Evolutionary conservation across 2,797 vertebrate species (phyloP).

Genomic region (Vultur gryphus): DNA sequence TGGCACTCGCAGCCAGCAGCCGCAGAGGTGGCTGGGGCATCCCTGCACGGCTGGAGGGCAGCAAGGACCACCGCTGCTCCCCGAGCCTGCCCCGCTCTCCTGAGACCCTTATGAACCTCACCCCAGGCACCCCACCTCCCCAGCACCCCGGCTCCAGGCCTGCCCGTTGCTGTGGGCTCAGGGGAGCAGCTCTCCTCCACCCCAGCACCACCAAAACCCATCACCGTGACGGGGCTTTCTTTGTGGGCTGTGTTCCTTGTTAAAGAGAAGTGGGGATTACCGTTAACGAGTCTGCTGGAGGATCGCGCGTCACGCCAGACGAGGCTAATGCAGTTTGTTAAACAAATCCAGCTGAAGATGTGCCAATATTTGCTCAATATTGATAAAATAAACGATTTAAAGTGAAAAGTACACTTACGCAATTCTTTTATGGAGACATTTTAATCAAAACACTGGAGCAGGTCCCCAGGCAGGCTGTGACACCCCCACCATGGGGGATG

Average conservation of each 20-base stretch:
- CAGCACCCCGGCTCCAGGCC: background rate
- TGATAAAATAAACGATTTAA: background rate
- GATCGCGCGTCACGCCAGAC: background rate
- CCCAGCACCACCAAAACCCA: background rate
- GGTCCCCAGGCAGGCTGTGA: background rate
- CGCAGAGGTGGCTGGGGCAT: background rate
- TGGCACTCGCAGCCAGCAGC: rapidly evolving
- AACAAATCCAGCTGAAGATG: background rate
- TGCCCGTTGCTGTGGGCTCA: background rate
- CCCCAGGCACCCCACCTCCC: no score
- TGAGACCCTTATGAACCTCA: background rate
- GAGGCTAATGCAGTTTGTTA: background rate
- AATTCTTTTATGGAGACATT: rapidly evolving
- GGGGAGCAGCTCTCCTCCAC: background rate
- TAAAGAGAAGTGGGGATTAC: background rate
- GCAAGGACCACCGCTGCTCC: background rate
- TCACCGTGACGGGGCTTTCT: rapidly evolving
- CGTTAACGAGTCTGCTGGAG: background rate
- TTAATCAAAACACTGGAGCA: background rate
- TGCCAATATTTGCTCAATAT: background rate
- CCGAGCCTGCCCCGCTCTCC: background rate
- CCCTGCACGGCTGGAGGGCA: rapidly evolving
- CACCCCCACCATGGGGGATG: rapidly evolving
- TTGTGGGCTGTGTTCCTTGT: rapidly evolving
- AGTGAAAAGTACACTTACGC: background rate